Percentiles rank a stretch among this genome's conserved stretches.
These are phyloP conservation scores for Vulpes ferrilata DNA, from an alignment of 2,113 vertebrate species.

Conservation along the genomic window DNA sequence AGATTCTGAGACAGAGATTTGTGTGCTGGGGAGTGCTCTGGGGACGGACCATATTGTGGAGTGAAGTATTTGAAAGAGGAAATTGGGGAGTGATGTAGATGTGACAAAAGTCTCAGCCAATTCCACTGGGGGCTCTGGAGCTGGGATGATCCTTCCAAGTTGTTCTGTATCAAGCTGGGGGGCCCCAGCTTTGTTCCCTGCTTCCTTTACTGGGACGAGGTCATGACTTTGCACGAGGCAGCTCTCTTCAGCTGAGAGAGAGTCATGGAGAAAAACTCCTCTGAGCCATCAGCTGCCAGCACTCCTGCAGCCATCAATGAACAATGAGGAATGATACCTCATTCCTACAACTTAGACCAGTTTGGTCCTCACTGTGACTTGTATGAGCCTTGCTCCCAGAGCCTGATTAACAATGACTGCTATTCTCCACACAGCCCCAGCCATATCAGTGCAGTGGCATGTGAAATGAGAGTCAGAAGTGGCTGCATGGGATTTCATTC, in stretches of 20 bases:
- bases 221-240: not conserved
- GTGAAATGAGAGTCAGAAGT: conserved; percentile 6
- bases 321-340: not conserved
- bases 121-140: not conserved
- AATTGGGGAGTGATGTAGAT: not conserved
- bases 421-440: not conserved
- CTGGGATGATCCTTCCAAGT: not conserved
- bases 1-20: not conserved
- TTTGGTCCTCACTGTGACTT: not conserved
- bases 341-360: fast-evolving
- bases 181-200: not conserved
- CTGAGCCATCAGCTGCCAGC: not conserved
- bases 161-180: not conserved
- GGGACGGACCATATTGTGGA: not conserved
- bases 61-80: not conserved
- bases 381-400: not conserved
- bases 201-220: not conserved
- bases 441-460: not conserved
- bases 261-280: not conserved
- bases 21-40: not conserved
- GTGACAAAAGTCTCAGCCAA: not conserved
- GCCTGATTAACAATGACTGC: not conserved
- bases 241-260: not conserved
- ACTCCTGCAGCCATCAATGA: not conserved
- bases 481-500: not conserved